Evolutionary conservation across 2,113 vertebrate species (phyloP).

Genomic region (Syrrhaptes paradoxus): DNA sequence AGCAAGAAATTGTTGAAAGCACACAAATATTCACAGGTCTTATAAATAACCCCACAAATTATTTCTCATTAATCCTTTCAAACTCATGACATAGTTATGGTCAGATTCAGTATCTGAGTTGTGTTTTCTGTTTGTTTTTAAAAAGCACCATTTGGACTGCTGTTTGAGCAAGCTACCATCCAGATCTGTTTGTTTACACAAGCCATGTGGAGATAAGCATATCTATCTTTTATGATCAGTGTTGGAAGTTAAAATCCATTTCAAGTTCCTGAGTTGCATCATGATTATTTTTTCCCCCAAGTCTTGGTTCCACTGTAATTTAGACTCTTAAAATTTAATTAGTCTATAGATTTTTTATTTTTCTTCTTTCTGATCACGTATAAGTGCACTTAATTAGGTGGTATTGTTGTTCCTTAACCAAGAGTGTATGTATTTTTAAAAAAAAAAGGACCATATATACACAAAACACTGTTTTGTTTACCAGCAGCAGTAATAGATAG

Average conservation of each 20-base stretch:
- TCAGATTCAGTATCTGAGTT: not conserved
- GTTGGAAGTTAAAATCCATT: not conserved
- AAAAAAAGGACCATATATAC: not conserved
- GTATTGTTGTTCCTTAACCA: not conserved
- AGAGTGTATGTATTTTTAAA: no score
- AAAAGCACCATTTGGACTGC: not conserved
- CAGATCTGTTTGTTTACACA: not conserved
- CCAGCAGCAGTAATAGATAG: not conserved
- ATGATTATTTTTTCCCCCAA: not conserved
- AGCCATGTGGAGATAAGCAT: not conserved
- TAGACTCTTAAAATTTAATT: not conserved
- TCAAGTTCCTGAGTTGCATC: not conserved
- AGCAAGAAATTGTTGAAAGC: not conserved
- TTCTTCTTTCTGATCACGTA: not conserved
- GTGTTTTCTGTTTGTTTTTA: not conserved
- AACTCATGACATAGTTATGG: accelerated
- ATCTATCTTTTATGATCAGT: not conserved
- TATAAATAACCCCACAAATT: not conserved
- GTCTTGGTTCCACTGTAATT: not conserved
- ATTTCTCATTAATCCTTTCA: not conserved
- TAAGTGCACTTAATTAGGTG: not conserved
- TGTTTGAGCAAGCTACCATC: not conserved
- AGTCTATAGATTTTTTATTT: not conserved
- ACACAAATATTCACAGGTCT: not conserved
- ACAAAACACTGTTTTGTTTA: not conserved